These are phyloP conservation scores for Tapirus terrestris DNA, from an alignment of 2,113 vertebrate genomes.

Conservation along the genomic window DNA sequence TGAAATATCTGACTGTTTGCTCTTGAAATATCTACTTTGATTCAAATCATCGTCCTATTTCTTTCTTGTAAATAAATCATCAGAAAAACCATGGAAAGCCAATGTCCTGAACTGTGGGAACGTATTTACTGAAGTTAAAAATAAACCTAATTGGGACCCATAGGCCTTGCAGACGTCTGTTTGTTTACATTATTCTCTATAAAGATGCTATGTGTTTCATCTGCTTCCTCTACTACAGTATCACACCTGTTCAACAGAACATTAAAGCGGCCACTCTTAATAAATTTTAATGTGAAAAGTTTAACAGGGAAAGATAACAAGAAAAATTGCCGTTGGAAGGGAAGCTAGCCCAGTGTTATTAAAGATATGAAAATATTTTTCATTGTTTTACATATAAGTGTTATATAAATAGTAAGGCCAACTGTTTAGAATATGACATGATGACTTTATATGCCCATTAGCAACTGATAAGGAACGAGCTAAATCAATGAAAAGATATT, in stretches of 20 bases:
- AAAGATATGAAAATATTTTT: neutral
- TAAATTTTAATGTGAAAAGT: neutral
- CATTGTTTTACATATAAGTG: neutral
- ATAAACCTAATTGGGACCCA: slow-evolving; percentile 66
- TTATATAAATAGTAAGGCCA: neutral
- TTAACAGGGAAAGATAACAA: neutral
- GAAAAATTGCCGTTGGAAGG: neutral
- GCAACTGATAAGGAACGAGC: neutral
- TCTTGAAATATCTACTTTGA: neutral
- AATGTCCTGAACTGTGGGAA: neutral
- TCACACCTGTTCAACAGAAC: slow-evolving; percentile 55
- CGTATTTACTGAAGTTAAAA: slow-evolving; percentile 76
- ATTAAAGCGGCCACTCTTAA: neutral
- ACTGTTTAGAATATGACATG: neutral
- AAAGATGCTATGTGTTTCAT: slow-evolving; percentile 62
- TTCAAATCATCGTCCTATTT: neutral
- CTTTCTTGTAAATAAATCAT: slow-evolving; percentile 1
- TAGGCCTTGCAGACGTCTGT: neutral
- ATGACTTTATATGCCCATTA: neutral
- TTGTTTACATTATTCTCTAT: slow-evolving; percentile 48
- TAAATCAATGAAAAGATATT: neutral
- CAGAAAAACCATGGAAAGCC: slow-evolving; percentile 22
- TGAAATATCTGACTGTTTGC: neutral
- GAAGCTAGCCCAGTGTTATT: neutral
- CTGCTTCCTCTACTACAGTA: slow-evolving; percentile 60